phyloP scores from a whole-genome alignment of 2,113 vertebrate species.

The Xiphophorus hellerii region DNA sequence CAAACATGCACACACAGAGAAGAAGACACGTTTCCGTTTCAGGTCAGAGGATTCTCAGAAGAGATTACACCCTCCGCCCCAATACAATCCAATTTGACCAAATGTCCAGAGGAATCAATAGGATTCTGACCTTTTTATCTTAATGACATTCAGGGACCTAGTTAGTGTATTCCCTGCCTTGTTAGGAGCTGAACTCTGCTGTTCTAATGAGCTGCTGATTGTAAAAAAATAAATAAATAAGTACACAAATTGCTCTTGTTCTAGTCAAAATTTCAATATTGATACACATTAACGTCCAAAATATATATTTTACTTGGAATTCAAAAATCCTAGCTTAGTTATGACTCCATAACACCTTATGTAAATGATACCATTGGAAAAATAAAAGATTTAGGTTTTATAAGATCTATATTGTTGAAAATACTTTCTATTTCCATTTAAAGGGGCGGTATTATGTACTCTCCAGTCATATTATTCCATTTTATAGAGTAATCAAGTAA shows the following conservation, averaged over 20 bases:
- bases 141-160: background rate
- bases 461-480: too few species aligned
- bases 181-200: background rate
- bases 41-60: slow-evolving; percentile 41
- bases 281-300: background rate
- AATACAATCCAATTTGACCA: slow-evolving; percentile 41
- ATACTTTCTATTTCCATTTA: too few species aligned
- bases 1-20: slow-evolving; percentile 1
- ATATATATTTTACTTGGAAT: background rate
- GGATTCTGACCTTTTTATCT: slow-evolving; percentile 47
- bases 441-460: too few species aligned
- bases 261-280: background rate
- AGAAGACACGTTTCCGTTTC: slow-evolving; percentile 49
- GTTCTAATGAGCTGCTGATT: background rate
- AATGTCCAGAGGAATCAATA: slow-evolving; percentile 37
- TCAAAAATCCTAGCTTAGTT: background rate
- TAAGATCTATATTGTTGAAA: too few species aligned
- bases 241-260: background rate
- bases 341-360: too few species aligned
- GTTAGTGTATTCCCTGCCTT: background rate
- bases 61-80: slow-evolving; percentile 24
- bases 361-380: too few species aligned
- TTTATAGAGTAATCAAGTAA: too few species aligned
- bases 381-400: too few species aligned
- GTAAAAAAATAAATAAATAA: background rate